These are phyloP conservation scores for Rhopalosiphum padi DNA, from an alignment of 1,140 invertebrate species.

Conservation along the genomic window DNA sequence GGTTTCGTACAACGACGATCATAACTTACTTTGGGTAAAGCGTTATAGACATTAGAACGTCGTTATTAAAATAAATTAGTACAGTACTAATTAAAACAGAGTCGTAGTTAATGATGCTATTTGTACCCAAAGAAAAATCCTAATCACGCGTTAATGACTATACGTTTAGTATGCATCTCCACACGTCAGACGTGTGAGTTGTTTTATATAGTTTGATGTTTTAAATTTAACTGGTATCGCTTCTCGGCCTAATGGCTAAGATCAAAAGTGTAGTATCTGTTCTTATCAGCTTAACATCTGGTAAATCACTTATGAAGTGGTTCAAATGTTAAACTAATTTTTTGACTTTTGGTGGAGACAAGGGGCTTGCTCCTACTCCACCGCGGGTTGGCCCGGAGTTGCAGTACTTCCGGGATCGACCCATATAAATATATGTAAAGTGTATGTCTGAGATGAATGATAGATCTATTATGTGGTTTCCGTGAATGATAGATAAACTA, in stretches of 20 bases:
- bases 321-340: background rate
- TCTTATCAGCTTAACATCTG: constrained; percentile 21
- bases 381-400: too few species aligned
- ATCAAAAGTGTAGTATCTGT: constrained; percentile 21
- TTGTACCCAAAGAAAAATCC: background rate
- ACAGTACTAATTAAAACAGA: background rate
- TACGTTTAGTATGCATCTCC: background rate
- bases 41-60: background rate
- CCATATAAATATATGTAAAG: too few species aligned
- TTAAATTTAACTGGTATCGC: background rate
- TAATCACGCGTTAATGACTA: background rate
- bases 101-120: background rate
- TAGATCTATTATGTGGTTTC: too few species aligned
- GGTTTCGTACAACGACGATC: background rate
- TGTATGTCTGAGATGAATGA: too few species aligned
- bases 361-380: background rate
- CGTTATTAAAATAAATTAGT: background rate
- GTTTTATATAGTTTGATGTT: background rate
- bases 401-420: too few species aligned
- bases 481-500: too few species aligned
- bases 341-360: background rate
- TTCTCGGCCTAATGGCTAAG: background rate
- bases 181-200: background rate
- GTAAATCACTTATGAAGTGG: background rate
- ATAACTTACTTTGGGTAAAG: too few species aligned